Evolutionary conservation across 2,797 vertebrate genomes (phyloP).

Genomic region (Notolabrus celidotus): DNA sequence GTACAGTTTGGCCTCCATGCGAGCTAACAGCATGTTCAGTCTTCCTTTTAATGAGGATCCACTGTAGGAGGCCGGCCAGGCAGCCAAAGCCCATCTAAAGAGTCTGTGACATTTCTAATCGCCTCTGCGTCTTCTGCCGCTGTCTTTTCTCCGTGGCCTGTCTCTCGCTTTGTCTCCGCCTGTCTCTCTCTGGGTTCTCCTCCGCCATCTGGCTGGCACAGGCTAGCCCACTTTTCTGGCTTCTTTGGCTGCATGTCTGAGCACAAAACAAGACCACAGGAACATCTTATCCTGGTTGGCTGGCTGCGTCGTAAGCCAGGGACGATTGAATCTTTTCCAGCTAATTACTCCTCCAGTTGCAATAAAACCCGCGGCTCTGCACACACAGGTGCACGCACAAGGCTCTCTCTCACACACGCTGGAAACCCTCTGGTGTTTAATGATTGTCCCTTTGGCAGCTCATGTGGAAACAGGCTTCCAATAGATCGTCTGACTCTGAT

Average conservation of each 20-base stretch:
- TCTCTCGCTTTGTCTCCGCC: constrained; percentile 26
- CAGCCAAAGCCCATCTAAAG: constrained; percentile 47
- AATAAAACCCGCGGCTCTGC: constrained; percentile 12
- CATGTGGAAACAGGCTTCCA: constrained; percentile 40
- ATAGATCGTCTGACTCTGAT: constrained; percentile 43
- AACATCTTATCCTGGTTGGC: constrained; percentile 6
- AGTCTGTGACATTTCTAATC: constrained; percentile 55
- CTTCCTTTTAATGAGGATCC: constrained; percentile 57
- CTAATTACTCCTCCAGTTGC: constrained; percentile 48
- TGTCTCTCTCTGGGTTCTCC: constrained; percentile 2
- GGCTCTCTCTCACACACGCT: background rate
- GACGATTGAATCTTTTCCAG: constrained; percentile 54
- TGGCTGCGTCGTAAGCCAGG: constrained; percentile 9
- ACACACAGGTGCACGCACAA: background rate
- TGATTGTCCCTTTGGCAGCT: constrained; percentile 33
- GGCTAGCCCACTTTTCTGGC: background rate
- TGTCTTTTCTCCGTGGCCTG: constrained; percentile 13
- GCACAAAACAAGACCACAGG: constrained; percentile 13
- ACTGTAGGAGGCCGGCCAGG: constrained; percentile 23
- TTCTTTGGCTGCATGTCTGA: constrained; percentile 1
- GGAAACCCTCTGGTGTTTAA: constrained; percentile 23
- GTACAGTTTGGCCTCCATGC: constrained; percentile 43
- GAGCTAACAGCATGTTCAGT: constrained; percentile 42
- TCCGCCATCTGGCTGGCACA: background rate
- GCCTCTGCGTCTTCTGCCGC: constrained; percentile 25